Evolutionary conservation across 1,140 invertebrate genomes (phyloP), one percentile per base, ranked within the genome.

Genomic region (Bombus sylvicola): DNA sequence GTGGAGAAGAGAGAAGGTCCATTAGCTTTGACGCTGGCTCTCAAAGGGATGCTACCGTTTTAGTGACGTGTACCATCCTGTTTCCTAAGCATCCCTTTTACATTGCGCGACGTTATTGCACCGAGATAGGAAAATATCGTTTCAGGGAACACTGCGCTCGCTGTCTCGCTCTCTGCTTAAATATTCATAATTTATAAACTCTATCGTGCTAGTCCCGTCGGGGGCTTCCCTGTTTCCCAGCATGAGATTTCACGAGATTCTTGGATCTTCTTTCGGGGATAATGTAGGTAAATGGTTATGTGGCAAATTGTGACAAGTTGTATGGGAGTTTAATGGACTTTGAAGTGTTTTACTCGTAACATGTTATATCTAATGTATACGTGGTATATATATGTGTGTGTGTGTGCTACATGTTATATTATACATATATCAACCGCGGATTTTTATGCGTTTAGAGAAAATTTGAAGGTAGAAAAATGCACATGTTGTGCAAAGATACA

Each of bases 51-150:
- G 89, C 87, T 91, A 77, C 88, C 91, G 92, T 93, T 93, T 93
- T 92, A 93, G 89, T 90, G 90, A 92, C 92, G 91, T 92, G 85
- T 93, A 93, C 92, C 90, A 86, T 82, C 91, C 88, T 93, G 92
- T 93, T 93, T 93, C 92, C 92, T 93, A 93, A 93, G 92, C 92
- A 93, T 89, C 90, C 89, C 92, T 92, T 93, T 93, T 90, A 91
- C 88, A 76, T 81, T 86, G 77, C 86, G 81, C 90, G 86, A 88
- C 89, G 87, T 92, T 92, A 92, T 92, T 87, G 91, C 88, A 88
- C 81, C 85, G 87, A 87, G 91, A 89, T 88, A 84, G 88, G 86
- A 89, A 90, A 90, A 90, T 90, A 90, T 80, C 88, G 74, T 83
- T 84, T 84, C 75, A 75, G 37, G 15, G 28, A 64, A 78, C 53